Conservation (phyloP, 2,113 vertebrate genomes). For the Tapirus terrestris region DNA sequence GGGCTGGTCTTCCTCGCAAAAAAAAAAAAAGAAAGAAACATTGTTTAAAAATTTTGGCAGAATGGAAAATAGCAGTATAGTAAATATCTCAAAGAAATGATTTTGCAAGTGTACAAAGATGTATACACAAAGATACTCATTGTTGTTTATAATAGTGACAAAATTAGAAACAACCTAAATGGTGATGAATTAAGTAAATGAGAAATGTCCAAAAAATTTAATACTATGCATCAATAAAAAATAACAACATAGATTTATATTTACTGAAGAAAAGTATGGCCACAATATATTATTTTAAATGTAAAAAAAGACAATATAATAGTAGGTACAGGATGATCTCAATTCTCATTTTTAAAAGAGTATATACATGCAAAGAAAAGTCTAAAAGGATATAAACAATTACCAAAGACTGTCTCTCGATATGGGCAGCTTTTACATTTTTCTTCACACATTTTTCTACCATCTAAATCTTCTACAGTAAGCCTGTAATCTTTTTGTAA, state of each 20-base stretch:
- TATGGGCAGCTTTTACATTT: neutral
- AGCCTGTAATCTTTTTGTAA: neutral
- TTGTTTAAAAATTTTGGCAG: neutral
- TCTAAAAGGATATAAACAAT: neutral
- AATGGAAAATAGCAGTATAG: neutral
- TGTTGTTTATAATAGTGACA: neutral
- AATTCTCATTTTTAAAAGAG: neutral
- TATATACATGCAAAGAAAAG: neutral
- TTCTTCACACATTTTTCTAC: neutral
- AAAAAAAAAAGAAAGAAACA: neutral
- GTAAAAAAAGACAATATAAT: neutral
- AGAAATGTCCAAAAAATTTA: neutral
- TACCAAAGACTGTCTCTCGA: neutral
- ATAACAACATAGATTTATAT: neutral
- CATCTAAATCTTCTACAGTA: neutral
- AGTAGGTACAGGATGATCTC: neutral
- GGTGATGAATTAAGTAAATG: neutral
- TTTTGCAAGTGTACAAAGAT: neutral
- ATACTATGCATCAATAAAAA: neutral
- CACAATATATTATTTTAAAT: neutral
- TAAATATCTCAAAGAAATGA: conserved; percentile 9
- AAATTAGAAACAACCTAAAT: neutral
- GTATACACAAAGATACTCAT: neutral
- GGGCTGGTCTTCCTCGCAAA: too few species aligned
- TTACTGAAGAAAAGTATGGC: neutral